phyloP scores from a whole-genome alignment of 2,888 invertebrate species.

The Yponomeuta plumbellus region DNA sequence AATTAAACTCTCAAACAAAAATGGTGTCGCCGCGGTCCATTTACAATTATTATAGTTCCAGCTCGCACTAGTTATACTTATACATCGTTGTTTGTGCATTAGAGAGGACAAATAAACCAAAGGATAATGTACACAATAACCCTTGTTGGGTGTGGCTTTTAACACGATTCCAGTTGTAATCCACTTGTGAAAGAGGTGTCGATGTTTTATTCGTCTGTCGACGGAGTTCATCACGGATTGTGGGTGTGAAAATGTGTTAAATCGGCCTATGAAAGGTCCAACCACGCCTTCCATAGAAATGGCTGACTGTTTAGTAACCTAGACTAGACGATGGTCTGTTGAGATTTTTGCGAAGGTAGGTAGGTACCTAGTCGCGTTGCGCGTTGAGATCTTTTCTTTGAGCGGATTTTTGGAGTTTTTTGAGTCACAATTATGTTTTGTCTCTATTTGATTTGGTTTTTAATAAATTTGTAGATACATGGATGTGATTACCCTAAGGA shows the following conservation, averaged over 20 bases:
- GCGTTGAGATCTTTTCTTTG: conserved; percentile 12
- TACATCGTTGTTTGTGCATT: not conserved
- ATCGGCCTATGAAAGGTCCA: conserved; percentile 26
- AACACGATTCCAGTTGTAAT: conserved; percentile 55
- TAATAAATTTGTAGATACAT: not conserved
- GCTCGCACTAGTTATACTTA: no score
- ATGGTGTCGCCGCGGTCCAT: not conserved
- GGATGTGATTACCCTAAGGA: no score
- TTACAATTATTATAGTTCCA: not conserved
- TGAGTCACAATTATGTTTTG: not conserved
- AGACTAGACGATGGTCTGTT: not conserved
- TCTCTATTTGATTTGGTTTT: not conserved
- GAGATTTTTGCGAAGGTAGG: conserved; percentile 16
- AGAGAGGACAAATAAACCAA: conserved; percentile 7
- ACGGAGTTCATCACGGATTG: not conserved
- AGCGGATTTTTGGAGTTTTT: not conserved
- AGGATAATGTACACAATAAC: conserved; percentile 18
- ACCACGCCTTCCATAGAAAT: conserved; percentile 17
- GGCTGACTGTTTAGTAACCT: conserved; percentile 10
- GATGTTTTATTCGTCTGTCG: conserved; percentile 14
- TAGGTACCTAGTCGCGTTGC: not conserved
- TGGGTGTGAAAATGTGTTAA: conserved; percentile 14
- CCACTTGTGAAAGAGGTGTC: conserved; percentile 28
- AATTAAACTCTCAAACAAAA: no score
- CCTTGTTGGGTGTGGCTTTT: conserved; percentile 51